Conservation (phyloP, 1,140 invertebrate genomes). For the Drosophila lacteicornis region DNA sequence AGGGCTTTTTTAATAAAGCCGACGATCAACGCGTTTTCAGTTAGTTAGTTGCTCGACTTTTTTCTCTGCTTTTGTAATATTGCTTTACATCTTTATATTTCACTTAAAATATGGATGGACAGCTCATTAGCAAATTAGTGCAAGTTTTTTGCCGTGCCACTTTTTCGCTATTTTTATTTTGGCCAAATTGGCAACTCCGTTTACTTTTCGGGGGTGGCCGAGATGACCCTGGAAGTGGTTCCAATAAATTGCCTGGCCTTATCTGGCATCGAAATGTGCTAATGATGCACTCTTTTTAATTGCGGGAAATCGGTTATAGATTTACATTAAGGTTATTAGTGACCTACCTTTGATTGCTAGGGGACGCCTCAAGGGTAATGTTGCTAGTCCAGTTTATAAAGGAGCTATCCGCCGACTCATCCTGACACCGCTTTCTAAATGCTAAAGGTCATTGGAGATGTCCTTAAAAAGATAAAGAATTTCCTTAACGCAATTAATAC, state of each 20-base stretch:
- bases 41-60: constrained; percentile 50
- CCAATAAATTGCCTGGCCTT: neutral
- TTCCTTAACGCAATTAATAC: neutral
- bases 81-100: constrained; percentile 46
- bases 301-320: neutral
- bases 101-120: constrained; percentile 54
- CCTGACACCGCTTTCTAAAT: no score
- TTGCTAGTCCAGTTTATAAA: neutral
- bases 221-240: neutral
- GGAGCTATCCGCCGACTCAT: neutral
- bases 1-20: constrained; percentile 29
- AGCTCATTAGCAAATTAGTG: constrained; percentile 76
- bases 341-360: neutral
- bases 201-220: neutral
- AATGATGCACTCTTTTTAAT: constrained; percentile 44
- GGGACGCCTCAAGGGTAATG: neutral
- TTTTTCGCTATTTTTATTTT: constrained; percentile 44
- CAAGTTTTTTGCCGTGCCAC: constrained; percentile 52
- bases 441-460: neutral
- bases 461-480: neutral
- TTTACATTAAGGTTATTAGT: constrained; percentile 5
- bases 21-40: constrained; percentile 52
- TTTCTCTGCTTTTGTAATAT: constrained; percentile 63
- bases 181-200: neutral
- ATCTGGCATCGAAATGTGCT: constrained; percentile 13